Evolutionary conservation across 2,888 invertebrate species (phyloP).

Genomic region (Nyleta sp.): DNA sequence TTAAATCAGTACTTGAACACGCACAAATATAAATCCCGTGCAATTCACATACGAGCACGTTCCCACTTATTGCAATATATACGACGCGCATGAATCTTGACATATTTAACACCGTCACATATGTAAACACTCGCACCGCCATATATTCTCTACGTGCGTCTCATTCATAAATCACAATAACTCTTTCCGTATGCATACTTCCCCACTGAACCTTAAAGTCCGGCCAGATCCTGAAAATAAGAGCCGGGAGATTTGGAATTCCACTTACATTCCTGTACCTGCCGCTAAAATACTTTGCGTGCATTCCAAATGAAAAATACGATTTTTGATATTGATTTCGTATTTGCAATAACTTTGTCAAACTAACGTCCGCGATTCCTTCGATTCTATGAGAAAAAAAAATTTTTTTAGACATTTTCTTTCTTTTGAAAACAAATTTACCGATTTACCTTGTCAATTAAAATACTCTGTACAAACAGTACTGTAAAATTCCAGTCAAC

Average conservation of each 20-base stretch:
- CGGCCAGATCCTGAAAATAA: conserved; percentile 22
- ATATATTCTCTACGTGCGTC: conserved; percentile 35
- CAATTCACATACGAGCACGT: conserved; percentile 31
- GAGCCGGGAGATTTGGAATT: conserved; percentile 28
- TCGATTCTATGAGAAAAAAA: too few relatives aligned
- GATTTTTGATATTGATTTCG: conserved; percentile 4
- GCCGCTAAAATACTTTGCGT: conserved; percentile 11
- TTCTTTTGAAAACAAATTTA: too few relatives aligned
- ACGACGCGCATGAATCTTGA: conserved; percentile 32
- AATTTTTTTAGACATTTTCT: too few relatives aligned
- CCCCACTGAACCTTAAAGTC: conserved; percentile 28
- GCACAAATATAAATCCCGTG: conserved; percentile 24
- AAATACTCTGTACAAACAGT: too few relatives aligned
- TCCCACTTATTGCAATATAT: conserved; percentile 30
- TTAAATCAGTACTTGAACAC: conserved; percentile 33
- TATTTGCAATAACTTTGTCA: background rate
- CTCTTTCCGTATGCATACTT: conserved; percentile 45
- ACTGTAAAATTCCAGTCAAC: too few relatives aligned
- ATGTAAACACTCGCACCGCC: conserved; percentile 36
- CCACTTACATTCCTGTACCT: conserved; percentile 26
- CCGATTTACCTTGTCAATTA: too few relatives aligned
- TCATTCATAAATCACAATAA: conserved; percentile 54
- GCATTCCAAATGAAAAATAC: conserved; percentile 7
- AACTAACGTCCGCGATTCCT: background rate
- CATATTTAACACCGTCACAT: conserved; percentile 34